phyloP scores from a whole-genome alignment of 1,140 invertebrate species.

The Euura lappo region DNA sequence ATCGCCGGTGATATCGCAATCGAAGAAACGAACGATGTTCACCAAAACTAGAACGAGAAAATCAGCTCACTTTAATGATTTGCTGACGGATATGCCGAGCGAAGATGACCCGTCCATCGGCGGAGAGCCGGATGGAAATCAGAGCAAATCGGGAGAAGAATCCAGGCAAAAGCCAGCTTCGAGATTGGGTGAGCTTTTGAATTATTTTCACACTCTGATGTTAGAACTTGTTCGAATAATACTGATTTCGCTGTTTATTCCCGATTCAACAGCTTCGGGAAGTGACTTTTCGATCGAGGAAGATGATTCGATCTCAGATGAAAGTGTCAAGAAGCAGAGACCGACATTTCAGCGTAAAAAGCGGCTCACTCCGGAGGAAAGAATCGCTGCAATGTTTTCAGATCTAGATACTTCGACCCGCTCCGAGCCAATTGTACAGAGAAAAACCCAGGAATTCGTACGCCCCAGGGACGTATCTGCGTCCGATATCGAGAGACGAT shows the following conservation, averaged over 20 bases:
- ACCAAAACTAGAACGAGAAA: background rate
- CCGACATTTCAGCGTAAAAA: background rate
- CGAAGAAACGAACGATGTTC: background rate
- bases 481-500: background rate
- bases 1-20: background rate
- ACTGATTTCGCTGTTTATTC: too few relatives aligned
- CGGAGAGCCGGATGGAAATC: too few relatives aligned
- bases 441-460: background rate
- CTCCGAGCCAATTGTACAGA: background rate
- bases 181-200: background rate
- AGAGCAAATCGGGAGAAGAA: too few relatives aligned
- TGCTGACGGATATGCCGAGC: background rate
- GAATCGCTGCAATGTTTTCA: background rate
- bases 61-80: background rate
- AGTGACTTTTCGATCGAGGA: background rate
- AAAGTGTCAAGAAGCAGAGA: background rate
- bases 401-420: background rate
- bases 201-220: background rate
- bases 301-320: background rate
- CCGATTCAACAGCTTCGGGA: background rate
- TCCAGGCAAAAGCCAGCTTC: too few relatives aligned
- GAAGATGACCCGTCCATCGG: background rate
- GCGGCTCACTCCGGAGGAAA: background rate
- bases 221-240: background rate
- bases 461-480: background rate